phyloP scores from a whole-genome alignment of 2,113 vertebrate genomes.

The Delphinus delphis region DNA sequence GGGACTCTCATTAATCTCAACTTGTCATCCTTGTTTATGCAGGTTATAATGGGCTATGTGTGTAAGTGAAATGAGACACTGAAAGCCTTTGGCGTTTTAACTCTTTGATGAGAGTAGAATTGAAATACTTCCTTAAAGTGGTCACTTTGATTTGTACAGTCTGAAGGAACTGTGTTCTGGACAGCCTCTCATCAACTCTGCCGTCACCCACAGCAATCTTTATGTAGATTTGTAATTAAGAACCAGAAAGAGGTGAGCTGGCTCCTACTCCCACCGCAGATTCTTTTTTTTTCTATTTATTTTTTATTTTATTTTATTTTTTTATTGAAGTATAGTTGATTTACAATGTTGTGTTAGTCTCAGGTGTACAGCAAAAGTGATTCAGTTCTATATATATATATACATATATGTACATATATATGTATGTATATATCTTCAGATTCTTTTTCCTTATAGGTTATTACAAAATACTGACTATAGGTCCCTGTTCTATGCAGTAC shows the following conservation, averaged over 20 bases:
- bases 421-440: background rate
- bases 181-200: constrained; percentile 2
- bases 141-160: constrained; percentile 54
- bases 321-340: background rate
- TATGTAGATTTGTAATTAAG: constrained; percentile 27
- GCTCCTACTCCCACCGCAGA: background rate
- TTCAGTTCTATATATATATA: no score
- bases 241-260: background rate
- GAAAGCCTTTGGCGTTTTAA: constrained; percentile 87
- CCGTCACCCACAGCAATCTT: background rate
- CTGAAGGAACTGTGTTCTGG: constrained; percentile 58
- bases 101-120: constrained; percentile 84
- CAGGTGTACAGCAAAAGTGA: no score
- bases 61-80: constrained; percentile 86
- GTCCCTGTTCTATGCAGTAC: background rate
- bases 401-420: no score
- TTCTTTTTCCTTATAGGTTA: background rate
- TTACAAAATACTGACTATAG: background rate
- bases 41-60: constrained; percentile 90
- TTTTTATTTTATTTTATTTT: background rate
- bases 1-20: constrained; percentile 98
- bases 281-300: background rate
- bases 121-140: constrained; percentile 75
- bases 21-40: constrained; percentile 99
- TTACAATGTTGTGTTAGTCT: background rate